A percentile compares a stretch with the other conserved stretches of the same genome.
Evolutionary conservation across 2,797 vertebrate species (phyloP).

Genomic region (Anas capensis): DNA sequence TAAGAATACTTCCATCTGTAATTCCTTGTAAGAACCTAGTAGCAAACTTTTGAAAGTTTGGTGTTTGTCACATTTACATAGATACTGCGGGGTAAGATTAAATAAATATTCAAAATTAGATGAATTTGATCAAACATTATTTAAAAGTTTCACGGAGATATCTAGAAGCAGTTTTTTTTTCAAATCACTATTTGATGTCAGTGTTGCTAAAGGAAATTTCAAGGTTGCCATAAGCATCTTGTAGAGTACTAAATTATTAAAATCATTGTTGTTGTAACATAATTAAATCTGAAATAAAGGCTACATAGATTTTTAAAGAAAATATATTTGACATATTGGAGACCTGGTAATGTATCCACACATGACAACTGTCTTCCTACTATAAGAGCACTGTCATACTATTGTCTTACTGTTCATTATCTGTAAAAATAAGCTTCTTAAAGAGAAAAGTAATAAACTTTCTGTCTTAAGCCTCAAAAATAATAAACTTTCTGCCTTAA

Average conservation of each 20-base stretch:
- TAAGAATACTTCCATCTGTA: neutral
- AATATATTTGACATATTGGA: neutral
- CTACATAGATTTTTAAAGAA: neutral
- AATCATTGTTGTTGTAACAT: neutral
- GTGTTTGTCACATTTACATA: neutral
- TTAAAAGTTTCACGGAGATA: neutral
- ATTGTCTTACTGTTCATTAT: neutral
- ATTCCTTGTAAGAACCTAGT: neutral
- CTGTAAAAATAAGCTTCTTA: neutral
- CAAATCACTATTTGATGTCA: neutral
- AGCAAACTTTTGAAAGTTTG: neutral
- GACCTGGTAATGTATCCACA: neutral
- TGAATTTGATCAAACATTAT: neutral
- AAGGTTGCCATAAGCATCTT: neutral
- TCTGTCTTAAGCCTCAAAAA: neutral
- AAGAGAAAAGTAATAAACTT: neutral
- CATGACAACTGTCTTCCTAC: neutral
- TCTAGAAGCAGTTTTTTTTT: neutral
- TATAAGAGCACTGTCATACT: neutral
- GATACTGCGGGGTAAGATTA: neutral
- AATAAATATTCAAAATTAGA: neutral
- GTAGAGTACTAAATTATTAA: neutral
- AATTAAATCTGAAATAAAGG: conserved; percentile 1
- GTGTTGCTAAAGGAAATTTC: neutral
- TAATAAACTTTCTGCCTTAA: neutral